phyloP scores from a whole-genome alignment of 1,140 invertebrate genomes.

The Drosophila elegans region DNA sequence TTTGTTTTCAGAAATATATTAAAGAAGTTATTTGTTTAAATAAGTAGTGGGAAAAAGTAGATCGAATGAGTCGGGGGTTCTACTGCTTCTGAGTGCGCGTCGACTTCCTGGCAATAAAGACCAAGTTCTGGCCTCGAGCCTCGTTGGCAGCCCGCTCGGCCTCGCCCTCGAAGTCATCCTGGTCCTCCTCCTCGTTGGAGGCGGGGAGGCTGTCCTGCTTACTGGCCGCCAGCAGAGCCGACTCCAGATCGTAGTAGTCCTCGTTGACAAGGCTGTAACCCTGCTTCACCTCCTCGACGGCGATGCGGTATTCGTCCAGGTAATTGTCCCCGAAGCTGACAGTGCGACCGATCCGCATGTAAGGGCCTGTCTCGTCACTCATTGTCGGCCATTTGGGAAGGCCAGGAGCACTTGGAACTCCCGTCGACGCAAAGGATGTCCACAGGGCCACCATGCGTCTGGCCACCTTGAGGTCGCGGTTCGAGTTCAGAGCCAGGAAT shows the following conservation, averaged over 20 bases:
- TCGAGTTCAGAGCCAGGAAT: constrained; percentile 56
- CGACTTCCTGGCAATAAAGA: constrained; percentile 69
- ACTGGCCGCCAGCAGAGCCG: constrained; percentile 33
- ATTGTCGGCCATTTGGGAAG: constrained; percentile 71
- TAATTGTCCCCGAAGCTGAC: constrained; percentile 73
- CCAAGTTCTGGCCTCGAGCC: constrained; percentile 60
- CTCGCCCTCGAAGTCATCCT: constrained; percentile 27
- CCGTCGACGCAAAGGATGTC: constrained; percentile 76
- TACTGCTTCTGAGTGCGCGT: constrained; percentile 42
- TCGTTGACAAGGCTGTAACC: constrained; percentile 77
- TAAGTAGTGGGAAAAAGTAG: constrained; percentile 1
- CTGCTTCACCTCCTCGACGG: constrained; percentile 57
- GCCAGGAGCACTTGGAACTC: constrained; percentile 58
- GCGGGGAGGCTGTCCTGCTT: constrained; percentile 3
- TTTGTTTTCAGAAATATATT: background rate
- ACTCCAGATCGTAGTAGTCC: constrained; percentile 73
- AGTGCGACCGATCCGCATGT: constrained; percentile 69
- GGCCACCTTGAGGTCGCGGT: constrained; percentile 75
- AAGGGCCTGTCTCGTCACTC: constrained; percentile 75
- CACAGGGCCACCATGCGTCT: constrained; percentile 74
- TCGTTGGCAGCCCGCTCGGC: constrained; percentile 29
- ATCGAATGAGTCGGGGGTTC: background rate
- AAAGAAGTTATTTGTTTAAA: background rate
- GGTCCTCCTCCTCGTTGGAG: constrained; percentile 17
- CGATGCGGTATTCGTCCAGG: constrained; percentile 72